Conservation (phyloP, 2,888 invertebrate genomes). For the Chironomus riparius region DNA sequence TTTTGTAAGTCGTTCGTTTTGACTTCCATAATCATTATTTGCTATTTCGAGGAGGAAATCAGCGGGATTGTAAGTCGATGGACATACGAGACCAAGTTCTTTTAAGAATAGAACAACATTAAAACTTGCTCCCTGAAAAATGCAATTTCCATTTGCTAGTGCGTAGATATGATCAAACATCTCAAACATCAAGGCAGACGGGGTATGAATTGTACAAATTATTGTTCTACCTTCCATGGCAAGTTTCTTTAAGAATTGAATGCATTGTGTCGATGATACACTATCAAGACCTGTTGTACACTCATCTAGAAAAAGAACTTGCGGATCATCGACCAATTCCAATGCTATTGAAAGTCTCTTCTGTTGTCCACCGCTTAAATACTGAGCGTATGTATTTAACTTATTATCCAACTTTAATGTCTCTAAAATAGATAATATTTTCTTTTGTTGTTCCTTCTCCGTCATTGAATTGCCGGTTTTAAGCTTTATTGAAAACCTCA, state of each 20-base stretch:
- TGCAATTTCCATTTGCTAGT: constrained; percentile 67
- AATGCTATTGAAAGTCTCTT: constrained; percentile 3
- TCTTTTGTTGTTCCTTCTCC: constrained; percentile 30
- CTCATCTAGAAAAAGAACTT: background rate
- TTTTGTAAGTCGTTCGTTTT: constrained; percentile 46
- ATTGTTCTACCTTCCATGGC: constrained; percentile 78
- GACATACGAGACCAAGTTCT: constrained; percentile 63
- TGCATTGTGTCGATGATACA: constrained; percentile 72
- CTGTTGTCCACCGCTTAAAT: constrained; percentile 33
- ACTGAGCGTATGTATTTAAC: background rate
- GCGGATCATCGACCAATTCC: constrained; percentile 5
- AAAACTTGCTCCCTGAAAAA: constrained; percentile 68
- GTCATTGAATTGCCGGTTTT: constrained; percentile 73
- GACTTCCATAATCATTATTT: constrained; percentile 64
- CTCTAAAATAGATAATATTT: background rate
- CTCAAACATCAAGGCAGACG: constrained; percentile 73
- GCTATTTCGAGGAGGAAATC: constrained; percentile 73
- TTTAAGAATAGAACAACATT: constrained; percentile 69
- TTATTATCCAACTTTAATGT: background rate
- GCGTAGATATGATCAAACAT: constrained; percentile 86
- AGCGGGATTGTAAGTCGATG: constrained; percentile 85
- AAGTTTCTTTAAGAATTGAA: constrained; percentile 68
- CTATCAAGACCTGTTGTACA: constrained; percentile 56
- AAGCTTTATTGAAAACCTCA: constrained; percentile 77
- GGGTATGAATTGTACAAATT: constrained; percentile 85